Percentiles rank a stretch among this genome's conserved stretches.
Conservation (phyloP, 2,888 invertebrate genomes). For the Drosophila heteroneura region DNA sequence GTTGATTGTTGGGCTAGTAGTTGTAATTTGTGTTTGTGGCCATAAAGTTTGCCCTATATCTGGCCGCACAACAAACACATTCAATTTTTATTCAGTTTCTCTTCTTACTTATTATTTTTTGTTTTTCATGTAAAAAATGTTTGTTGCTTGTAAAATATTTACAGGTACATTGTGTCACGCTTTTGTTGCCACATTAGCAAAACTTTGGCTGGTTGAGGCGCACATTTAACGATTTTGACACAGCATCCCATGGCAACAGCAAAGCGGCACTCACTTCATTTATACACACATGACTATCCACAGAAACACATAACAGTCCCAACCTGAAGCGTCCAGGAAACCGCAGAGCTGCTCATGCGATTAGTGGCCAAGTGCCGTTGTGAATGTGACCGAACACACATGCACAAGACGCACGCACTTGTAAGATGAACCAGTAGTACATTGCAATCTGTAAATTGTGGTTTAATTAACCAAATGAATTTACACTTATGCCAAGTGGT, state of each 20-base stretch:
- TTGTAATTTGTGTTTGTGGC: slow-evolving; percentile 76
- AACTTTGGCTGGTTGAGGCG: slow-evolving; percentile 36
- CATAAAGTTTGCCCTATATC: slow-evolving; percentile 65
- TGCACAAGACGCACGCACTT: neutral
- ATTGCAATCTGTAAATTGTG: slow-evolving; percentile 52
- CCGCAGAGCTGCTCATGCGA: slow-evolving; percentile 50
- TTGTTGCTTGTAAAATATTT: slow-evolving; percentile 56
- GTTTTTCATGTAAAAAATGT: slow-evolving; percentile 8
- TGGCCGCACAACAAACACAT: slow-evolving; percentile 59
- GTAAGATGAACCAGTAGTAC: slow-evolving; percentile 6
- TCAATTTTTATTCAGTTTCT: slow-evolving; percentile 47
- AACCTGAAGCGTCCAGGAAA: slow-evolving; percentile 35
- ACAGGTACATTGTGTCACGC: slow-evolving; percentile 50
- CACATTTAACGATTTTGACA: slow-evolving; percentile 51
- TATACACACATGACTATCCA: slow-evolving; percentile 25
- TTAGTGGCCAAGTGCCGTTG: slow-evolving; percentile 24
- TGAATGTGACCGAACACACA: slow-evolving; percentile 13
- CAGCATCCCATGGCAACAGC: slow-evolving; percentile 33
- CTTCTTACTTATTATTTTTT: slow-evolving; percentile 17
- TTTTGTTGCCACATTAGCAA: slow-evolving; percentile 57
- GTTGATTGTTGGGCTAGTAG: slow-evolving; percentile 43
- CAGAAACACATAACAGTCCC: slow-evolving; percentile 10
- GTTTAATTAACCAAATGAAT: slow-evolving; percentile 78
- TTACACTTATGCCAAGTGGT: slow-evolving; percentile 63
- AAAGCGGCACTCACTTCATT: slow-evolving; percentile 38